phyloP scores from a whole-genome alignment of 2,113 vertebrate genomes.

The Myrmecophaga tridactyla region DNA sequence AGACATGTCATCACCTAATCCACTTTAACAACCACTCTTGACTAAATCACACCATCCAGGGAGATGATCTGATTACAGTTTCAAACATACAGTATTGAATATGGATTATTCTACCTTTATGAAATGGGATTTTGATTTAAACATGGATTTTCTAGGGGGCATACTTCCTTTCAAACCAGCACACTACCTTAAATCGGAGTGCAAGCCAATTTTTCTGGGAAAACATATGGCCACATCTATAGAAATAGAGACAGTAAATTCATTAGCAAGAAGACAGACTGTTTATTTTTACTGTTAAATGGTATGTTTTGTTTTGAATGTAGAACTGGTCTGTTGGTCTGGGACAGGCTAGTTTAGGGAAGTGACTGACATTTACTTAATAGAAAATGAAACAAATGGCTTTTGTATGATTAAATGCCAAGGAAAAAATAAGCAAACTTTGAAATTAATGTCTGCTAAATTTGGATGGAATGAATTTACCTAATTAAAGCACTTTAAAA shows the following conservation, averaged over 20 bases:
- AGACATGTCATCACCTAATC: too few relatives aligned
- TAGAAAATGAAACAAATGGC: neutral
- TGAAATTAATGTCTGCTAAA: neutral
- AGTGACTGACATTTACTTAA: slow-evolving; percentile 8
- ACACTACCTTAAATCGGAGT: neutral
- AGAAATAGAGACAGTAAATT: neutral
- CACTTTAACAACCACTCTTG: too few relatives aligned
- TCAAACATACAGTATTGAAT: too few relatives aligned
- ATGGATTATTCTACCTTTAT: too few relatives aligned
- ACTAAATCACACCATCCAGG: too few relatives aligned
- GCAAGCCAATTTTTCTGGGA: neutral
- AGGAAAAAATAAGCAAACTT: slow-evolving; percentile 34
- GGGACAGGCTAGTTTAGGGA: slow-evolving; percentile 13
- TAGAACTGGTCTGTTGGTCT: slow-evolving; percentile 10
- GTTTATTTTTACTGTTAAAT: slow-evolving; percentile 20
- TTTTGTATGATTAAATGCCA: neutral
- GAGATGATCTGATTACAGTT: too few relatives aligned
- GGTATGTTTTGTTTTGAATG: slow-evolving; percentile 29
- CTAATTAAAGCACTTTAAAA: neutral
- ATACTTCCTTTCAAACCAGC: too few relatives aligned
- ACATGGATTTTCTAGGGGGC: too few relatives aligned
- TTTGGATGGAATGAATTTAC: neutral
- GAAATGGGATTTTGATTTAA: too few relatives aligned
- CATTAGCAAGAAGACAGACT: neutral
- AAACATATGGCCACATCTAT: neutral